Evolutionary conservation across 2,113 vertebrate species (phyloP), one percentile per base, ranked within the genome.

Genomic region (Cebus imitator): DNA sequence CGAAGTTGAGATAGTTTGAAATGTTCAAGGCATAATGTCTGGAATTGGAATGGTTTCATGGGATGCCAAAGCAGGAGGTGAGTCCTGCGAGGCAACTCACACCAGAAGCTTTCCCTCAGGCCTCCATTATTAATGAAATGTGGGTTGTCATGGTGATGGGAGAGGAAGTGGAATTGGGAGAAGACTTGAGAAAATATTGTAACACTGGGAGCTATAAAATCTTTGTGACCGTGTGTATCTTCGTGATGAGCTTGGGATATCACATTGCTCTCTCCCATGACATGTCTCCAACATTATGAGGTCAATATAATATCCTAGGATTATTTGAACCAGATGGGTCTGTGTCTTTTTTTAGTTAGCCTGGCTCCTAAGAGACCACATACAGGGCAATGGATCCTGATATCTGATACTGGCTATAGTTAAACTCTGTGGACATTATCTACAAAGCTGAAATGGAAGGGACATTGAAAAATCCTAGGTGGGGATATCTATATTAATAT

Each of bases 61-160:
- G 68, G 66, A 81, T 92, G 50, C 43, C 92, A 90, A 92, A 90
- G 88, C 66, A 79, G 75, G 45, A 95, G 81, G 80, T 92, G 93
- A 84, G 88, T 70, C 84, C 90, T 94, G 57, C 91, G 94, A 92
- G 76, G n/a, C 23, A 20, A n/a, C 43, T 70, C n/a, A 75, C 81
- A 87, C 81, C n/a, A 52, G 93, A 37, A 45, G 64, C 66, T 85
- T 55, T 87, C 72, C 57, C 52, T 72, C 32, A 61, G 83, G 95
- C 61, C 37, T 94, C 87, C 93, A 75, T 95, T 96, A 95, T 90
- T 96, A 98, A 97, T 96, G 84, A 85, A 95, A 88, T 23, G 50
- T 95, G 80, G 72, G 96, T 97, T 98, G 97, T 96, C 97, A 97
- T 96, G 97, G 97, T 88, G 93, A 98, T 78, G 55, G 72, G 58